phyloP scores from a whole-genome alignment of 1,140 invertebrate species.

The Procambarus virginalis region DNA sequence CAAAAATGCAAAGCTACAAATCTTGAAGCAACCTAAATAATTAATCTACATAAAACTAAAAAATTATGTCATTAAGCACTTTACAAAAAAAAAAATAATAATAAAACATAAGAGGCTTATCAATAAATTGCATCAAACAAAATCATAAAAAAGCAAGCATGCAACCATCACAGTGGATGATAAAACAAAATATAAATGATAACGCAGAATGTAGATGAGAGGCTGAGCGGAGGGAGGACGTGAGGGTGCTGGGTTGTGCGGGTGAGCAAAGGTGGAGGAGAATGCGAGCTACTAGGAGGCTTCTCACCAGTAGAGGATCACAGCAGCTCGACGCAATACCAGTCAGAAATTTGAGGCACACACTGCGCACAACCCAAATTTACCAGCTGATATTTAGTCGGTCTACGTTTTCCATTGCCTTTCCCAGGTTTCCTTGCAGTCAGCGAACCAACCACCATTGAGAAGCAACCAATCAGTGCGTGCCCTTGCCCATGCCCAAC shows the following conservation, averaged over 20 bases:
- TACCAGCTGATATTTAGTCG: slow-evolving; percentile 65
- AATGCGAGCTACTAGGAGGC: slow-evolving; percentile 12
- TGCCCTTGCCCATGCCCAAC: slow-evolving; percentile 38
- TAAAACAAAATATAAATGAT: slow-evolving; percentile 31
- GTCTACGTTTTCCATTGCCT: slow-evolving; percentile 32
- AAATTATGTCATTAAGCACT: neutral
- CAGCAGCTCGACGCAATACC: slow-evolving; percentile 56
- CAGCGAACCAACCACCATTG: slow-evolving; percentile 34
- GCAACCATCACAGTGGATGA: slow-evolving; percentile 25
- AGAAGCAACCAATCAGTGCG: slow-evolving; percentile 48
- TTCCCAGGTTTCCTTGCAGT: slow-evolving; percentile 25
- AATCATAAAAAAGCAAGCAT: slow-evolving; percentile 53
- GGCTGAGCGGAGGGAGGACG: slow-evolving; percentile 22
- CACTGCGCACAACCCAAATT: slow-evolving; percentile 45
- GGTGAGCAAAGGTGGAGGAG: slow-evolving; percentile 22
- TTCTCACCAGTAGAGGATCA: slow-evolving; percentile 38
- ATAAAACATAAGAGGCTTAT: neutral
- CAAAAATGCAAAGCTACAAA: slow-evolving; percentile 15
- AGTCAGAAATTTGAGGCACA: slow-evolving; percentile 54
- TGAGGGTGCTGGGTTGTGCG: slow-evolving; percentile 40
- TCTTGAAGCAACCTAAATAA: slow-evolving; percentile 3
- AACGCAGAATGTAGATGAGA: slow-evolving; percentile 32
- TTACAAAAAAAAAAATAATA: slow-evolving; percentile 8
- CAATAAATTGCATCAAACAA: slow-evolving; percentile 16
- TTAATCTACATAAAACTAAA: neutral